phyloP scores from a whole-genome alignment of 1,140 invertebrate genomes.

The Trichonephila clavata region DNA sequence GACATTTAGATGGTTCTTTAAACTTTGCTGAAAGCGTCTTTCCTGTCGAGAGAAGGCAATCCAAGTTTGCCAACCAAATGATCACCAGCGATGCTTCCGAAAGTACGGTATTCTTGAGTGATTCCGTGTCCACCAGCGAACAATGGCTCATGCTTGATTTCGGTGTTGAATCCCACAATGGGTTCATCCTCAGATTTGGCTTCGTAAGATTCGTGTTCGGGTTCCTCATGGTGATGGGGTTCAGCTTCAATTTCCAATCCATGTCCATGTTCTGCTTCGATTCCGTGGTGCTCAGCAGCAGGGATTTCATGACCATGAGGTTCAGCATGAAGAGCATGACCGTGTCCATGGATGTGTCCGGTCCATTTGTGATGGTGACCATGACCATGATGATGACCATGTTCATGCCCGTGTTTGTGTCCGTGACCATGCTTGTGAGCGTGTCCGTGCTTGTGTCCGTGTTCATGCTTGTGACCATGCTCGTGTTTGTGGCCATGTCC shows the following conservation, averaged over 20 bases:
- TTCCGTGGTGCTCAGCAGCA: conserved; percentile 42
- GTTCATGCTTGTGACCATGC: conserved; percentile 54
- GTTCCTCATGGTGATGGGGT: conserved; percentile 34
- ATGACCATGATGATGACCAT: conserved; percentile 30
- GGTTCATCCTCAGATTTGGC: neutral
- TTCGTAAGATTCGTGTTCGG: conserved; percentile 41
- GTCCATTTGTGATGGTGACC: conserved; percentile 49
- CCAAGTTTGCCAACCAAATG: conserved; percentile 32
- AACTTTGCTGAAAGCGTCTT: conserved; percentile 33
- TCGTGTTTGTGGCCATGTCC: conserved; percentile 54
- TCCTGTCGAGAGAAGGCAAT: conserved; percentile 21
- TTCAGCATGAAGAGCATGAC: conserved; percentile 34
- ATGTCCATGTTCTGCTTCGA: neutral
- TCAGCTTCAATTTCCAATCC: conserved; percentile 44
- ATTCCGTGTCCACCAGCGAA: conserved; percentile 57
- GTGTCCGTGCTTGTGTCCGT: conserved; percentile 55
- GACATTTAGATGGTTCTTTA: neutral
- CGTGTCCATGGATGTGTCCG: conserved; percentile 47
- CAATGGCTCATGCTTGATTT: conserved; percentile 45
- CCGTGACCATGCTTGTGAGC: conserved; percentile 39
- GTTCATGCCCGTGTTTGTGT: conserved; percentile 49
- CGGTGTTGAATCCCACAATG: conserved; percentile 31
- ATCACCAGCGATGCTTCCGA: conserved; percentile 6
- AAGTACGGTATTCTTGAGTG: conserved; percentile 60
- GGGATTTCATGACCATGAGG: conserved; percentile 49